Base-by-base conservation (phyloP, 2,113 vertebrate species). In the Brachyhypopomus occidentalis region DNA sequence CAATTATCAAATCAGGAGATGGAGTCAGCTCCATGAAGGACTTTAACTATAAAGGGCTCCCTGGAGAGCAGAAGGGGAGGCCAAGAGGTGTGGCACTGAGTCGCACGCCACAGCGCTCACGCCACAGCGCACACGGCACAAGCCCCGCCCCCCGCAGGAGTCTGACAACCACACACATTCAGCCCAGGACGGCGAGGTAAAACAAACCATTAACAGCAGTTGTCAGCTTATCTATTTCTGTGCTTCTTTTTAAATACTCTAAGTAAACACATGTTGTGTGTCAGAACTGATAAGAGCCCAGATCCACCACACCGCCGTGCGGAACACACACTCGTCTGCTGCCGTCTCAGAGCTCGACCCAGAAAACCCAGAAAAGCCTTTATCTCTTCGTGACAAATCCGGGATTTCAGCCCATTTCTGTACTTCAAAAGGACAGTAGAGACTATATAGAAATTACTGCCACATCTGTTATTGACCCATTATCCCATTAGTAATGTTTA, bases 1-100 rank as follows among this genome's bases (percentile, higher is more conserved):
- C 67, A 77, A 83, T 75, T 74, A 79, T 83, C 74, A 80, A 86
- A 86, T 48, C 27, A 70, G 62, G 36, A 69, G 77, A 78, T 80
- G 55, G 62, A 85, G 69, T 72, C 69, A 74, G 80, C 62, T 60
- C 60, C 81, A 59, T 73, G 69, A 83, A 80, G 77, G 63, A 7
- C 75, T 85, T 83, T 82, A 79, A 74, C 72, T 62, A 56, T 70
- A 80, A 67, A 80, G 76, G 67, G 25, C 69, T 71, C 20, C 12
- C 70, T 36, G 75, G 38, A 56, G 74, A 80, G 16, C 34, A 41
- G 48, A 66, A 20, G 23, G 22, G 72, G 81, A 69, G 1, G 11
- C 17, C 64, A 36, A 69, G 30, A 41, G 52, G 20, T 48, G 60
- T n/a, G 25, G 34, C 71, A 45, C 14, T 3, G 25, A 70, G 41